These are phyloP conservation scores for Clytia hemisphaerica DNA, from an alignment of 30 jellyfish, hydroid and myxozoan genomes.

Conservation along the genomic window DNA sequence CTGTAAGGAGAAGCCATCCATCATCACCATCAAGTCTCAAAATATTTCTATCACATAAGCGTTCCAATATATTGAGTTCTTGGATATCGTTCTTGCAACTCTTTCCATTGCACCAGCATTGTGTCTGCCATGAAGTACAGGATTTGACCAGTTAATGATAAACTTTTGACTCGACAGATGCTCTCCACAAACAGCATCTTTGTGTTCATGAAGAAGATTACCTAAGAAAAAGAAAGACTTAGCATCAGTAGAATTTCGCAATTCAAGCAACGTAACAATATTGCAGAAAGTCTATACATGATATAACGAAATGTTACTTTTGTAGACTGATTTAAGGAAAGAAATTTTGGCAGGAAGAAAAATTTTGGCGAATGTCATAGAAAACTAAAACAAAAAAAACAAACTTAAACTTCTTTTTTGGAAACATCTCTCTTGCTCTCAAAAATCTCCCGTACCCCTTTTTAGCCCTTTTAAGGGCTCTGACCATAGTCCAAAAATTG, in stretches of 20 bases:
- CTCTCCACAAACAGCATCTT: slow-evolving; percentile 86
- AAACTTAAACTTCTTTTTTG: no score
- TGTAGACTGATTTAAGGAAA: no score
- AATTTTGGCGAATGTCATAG: background rate
- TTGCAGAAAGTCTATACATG: no score
- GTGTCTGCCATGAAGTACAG: slow-evolving; percentile 71
- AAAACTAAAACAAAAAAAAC: background rate
- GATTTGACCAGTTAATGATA: slow-evolving; percentile 83
- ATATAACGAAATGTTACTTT: no score
- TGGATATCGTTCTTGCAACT: slow-evolving; percentile 57
- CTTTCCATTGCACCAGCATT: slow-evolving; percentile 95
- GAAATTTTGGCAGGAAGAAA: no score
- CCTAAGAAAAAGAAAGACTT: slow-evolving; percentile 34
- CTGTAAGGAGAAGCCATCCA: no score
- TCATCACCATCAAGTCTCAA: no score
- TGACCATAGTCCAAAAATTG: no score
- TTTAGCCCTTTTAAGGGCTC: no score
- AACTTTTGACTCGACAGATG: slow-evolving; percentile 89
- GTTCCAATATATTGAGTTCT: slow-evolving; percentile 66
- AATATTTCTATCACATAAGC: slow-evolving; percentile 5
- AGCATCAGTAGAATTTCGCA: background rate
- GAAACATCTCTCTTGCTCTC: no score
- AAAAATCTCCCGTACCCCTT: no score
- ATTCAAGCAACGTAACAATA: background rate
- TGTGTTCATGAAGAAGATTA: slow-evolving; percentile 34